phyloP scores from a whole-genome alignment of 2,888 invertebrate species.

The Athalia circularis region DNA sequence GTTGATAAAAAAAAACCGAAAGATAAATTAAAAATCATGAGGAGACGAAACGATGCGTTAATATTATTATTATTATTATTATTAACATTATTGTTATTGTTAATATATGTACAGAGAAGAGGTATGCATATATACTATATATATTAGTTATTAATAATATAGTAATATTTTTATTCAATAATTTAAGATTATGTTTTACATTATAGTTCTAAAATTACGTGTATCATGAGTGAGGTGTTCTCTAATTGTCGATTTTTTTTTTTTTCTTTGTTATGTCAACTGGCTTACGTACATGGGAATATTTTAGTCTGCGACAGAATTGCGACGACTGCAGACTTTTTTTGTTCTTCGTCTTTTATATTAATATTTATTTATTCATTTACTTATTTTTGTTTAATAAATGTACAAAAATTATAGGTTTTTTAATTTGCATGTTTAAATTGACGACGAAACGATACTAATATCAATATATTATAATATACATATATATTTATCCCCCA shows the following conservation, averaged over 20 bases:
- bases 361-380: background rate
- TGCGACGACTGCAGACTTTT: background rate
- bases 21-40: background rate
- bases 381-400: slow-evolving; percentile 5
- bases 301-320: background rate
- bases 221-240: slow-evolving; percentile 21
- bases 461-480: too few relatives aligned
- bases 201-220: slow-evolving; percentile 22
- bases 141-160: slow-evolving; percentile 60
- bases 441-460: slow-evolving; percentile 1
- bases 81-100: slow-evolving; percentile 59
- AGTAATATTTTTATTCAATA: slow-evolving; percentile 30
- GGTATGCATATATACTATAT: slow-evolving; percentile 59
- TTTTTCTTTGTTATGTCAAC: background rate
- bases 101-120: slow-evolving; percentile 68
- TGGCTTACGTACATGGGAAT: slow-evolving; percentile 3
- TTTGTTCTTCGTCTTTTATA: too few relatives aligned
- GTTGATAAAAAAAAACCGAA: background rate
- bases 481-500: too few relatives aligned
- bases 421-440: slow-evolving; percentile 1
- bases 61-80: slow-evolving; percentile 45
- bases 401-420: slow-evolving; percentile 37
- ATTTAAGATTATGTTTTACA: slow-evolving; percentile 35
- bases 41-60: slow-evolving; percentile 22
- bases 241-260: background rate